Evolutionary conservation across 2,888 invertebrate genomes (phyloP).

Genomic region (Eustalomyia histrio): DNA sequence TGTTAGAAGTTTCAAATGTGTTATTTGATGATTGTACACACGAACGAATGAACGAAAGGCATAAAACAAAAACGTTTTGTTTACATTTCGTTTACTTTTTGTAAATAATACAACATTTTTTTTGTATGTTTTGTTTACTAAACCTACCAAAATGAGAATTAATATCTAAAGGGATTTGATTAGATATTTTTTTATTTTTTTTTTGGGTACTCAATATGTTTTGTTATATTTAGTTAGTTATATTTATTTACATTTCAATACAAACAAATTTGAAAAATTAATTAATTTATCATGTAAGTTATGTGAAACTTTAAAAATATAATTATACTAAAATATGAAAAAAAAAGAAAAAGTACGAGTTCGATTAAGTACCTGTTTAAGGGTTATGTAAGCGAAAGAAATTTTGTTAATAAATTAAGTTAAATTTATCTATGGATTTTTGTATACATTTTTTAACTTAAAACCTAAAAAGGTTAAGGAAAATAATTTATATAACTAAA

Average conservation of each 20-base stretch:
- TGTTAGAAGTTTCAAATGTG: constrained; percentile 11
- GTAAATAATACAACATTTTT: constrained; percentile 14
- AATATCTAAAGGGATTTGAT: not conserved
- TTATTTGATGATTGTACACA: not conserved
- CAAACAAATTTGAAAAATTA: not conserved
- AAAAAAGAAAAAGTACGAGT: no score
- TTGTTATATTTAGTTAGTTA: not conserved
- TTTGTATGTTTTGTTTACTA: not conserved
- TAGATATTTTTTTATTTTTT: not conserved
- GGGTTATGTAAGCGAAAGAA: no score
- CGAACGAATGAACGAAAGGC: not conserved
- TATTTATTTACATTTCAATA: not conserved
- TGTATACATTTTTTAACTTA: no score
- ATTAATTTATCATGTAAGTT: not conserved
- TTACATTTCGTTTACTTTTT: constrained; percentile 22
- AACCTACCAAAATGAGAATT: not conserved
- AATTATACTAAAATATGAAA: no score
- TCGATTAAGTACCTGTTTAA: no score
- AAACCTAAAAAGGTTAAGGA: no score
- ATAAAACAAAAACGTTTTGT: not conserved
- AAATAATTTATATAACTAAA: no score
- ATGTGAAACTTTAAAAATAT: no score
- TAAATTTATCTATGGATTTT: no score
- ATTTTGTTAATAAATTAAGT: no score
- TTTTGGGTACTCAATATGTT: not conserved